Evolutionary conservation across 2,888 invertebrate species (phyloP).

Genomic region (Rugalucina vietnamica): DNA sequence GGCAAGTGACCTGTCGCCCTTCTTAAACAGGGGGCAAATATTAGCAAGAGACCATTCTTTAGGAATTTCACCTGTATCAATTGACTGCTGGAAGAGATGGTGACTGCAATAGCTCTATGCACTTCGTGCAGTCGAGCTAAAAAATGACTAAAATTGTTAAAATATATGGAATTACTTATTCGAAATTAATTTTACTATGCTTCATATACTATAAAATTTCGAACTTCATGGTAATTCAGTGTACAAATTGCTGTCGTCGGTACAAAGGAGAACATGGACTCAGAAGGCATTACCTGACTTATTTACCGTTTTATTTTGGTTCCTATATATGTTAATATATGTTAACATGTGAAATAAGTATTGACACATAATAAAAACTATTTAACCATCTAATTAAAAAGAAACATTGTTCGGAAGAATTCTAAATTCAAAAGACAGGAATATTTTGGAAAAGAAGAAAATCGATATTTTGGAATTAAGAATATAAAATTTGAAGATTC

Average conservation of each 20-base stretch:
- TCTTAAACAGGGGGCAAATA: too few species aligned
- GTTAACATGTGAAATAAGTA: background rate
- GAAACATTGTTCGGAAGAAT: background rate
- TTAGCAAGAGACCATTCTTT: too few species aligned
- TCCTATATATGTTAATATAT: background rate
- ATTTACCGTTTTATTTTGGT: too few species aligned
- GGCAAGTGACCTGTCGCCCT: too few species aligned
- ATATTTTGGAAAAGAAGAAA: background rate
- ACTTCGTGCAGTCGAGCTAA: too few species aligned
- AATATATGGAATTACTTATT: background rate
- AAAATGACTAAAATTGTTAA: too few species aligned
- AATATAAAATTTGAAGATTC: background rate
- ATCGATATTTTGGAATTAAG: background rate
- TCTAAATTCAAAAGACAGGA: background rate
- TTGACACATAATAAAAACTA: background rate
- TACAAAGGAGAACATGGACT: background rate
- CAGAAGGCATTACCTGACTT: background rate
- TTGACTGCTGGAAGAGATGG: too few species aligned
- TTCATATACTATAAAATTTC: too few species aligned
- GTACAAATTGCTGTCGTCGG: background rate
- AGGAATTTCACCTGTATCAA: too few species aligned
- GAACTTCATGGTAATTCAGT: background rate
- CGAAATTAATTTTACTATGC: background rate
- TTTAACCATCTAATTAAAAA: background rate
- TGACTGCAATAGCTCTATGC: too few species aligned